phyloP scores from a whole-genome alignment of 2,888 invertebrate genomes.

The Herminia tarsipennalis region DNA sequence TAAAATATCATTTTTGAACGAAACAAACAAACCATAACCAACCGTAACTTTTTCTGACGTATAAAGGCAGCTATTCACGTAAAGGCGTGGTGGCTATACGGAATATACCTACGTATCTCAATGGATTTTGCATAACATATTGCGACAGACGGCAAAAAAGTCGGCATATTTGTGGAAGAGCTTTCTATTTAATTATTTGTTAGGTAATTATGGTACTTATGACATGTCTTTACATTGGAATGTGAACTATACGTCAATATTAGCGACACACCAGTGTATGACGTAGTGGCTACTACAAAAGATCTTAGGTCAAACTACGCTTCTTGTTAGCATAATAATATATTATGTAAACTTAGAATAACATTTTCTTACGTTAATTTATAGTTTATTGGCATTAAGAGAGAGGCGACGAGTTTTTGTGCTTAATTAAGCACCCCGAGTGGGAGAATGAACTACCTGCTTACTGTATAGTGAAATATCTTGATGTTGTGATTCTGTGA shows the following conservation, averaged over 20 bases:
- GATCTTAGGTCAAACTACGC: slow-evolving; percentile 2
- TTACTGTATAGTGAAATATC: too few relatives aligned
- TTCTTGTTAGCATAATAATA: not conserved
- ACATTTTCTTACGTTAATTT: not conserved
- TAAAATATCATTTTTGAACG: slow-evolving; percentile 10
- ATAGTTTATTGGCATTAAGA: not conserved
- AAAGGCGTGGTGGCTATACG: slow-evolving; percentile 20
- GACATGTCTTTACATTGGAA: slow-evolving; percentile 6
- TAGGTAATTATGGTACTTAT: slow-evolving; percentile 22
- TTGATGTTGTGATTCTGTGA: too few relatives aligned
- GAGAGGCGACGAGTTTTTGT: too few relatives aligned
- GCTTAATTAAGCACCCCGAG: too few relatives aligned
- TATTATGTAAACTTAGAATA: not conserved
- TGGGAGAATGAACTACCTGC: too few relatives aligned
- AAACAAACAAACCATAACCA: slow-evolving; percentile 1
- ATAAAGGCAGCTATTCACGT: slow-evolving; percentile 23
- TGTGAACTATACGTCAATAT: slow-evolving; percentile 1
- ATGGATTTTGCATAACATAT: slow-evolving; percentile 42
- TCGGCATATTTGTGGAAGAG: slow-evolving; percentile 30
- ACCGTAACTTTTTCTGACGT: slow-evolving; percentile 4
- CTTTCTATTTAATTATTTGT: slow-evolving; percentile 44
- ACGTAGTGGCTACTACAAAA: slow-evolving; percentile 2
- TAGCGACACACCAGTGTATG: not conserved
- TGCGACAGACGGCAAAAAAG: slow-evolving; percentile 29
- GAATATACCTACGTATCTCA: slow-evolving; percentile 34